These are phyloP conservation scores for Zootermopsis nevadensis DNA, from an alignment of 2,888 invertebrate genomes.

Conservation along the genomic window DNA sequence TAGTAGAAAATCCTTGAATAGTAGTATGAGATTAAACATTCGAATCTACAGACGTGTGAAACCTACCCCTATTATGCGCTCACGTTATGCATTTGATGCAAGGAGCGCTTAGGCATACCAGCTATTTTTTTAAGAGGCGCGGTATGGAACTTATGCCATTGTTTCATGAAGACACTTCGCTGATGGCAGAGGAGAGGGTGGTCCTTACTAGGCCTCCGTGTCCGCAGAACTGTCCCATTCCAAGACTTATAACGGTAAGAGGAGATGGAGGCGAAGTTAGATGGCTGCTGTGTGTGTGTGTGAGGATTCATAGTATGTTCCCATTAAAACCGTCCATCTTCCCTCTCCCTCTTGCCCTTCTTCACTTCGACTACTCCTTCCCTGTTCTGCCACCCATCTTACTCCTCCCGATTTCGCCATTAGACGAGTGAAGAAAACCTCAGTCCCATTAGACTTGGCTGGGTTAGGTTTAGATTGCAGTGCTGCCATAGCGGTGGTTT, in stretches of 20 bases:
- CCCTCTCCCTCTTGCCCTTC: slow-evolving; percentile 36
- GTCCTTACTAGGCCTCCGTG: slow-evolving; percentile 33
- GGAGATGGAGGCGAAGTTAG: slow-evolving; percentile 3
- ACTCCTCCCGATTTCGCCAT: slow-evolving; percentile 49
- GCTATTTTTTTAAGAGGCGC: too few species aligned
- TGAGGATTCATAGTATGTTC: slow-evolving; percentile 52
- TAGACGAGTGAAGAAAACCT: slow-evolving; percentile 53
- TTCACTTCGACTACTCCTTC: slow-evolving; percentile 38
- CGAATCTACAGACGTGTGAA: too few species aligned
- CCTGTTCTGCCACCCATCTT: slow-evolving; percentile 33
- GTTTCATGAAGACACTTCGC: background rate
- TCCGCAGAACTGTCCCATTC: slow-evolving; percentile 48
- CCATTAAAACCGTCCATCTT: slow-evolving; percentile 53
- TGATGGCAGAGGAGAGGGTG: background rate
- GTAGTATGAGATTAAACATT: too few species aligned
- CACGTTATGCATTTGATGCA: too few species aligned
- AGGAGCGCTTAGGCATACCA: too few species aligned
- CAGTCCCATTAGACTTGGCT: slow-evolving; percentile 52
- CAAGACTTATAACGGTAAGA: slow-evolving; percentile 50
- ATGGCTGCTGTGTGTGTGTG: slow-evolving; percentile 45
- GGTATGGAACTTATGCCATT: background rate
- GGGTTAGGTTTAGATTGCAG: slow-evolving; percentile 52
- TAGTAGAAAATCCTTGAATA: too few species aligned
- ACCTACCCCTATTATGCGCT: too few species aligned
- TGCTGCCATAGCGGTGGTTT: slow-evolving; percentile 40